These are phyloP conservation scores for Spea bombifrons DNA, from an alignment of 2,113 vertebrate species.

Conservation along the genomic window DNA sequence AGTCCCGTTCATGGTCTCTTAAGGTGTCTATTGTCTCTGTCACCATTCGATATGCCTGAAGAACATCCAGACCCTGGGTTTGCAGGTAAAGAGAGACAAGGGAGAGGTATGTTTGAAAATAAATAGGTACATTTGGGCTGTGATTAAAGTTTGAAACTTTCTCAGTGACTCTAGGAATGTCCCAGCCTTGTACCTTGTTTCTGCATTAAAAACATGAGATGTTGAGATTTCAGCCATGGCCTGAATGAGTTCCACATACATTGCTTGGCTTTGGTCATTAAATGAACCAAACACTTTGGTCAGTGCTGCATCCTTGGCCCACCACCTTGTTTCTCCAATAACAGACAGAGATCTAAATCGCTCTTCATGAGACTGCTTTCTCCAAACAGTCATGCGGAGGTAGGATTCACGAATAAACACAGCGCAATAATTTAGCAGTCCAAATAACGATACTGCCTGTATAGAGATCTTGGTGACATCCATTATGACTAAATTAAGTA, in stretches of 20 bases:
- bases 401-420: conserved; percentile 2
- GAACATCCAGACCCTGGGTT: no score
- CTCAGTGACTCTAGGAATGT: background rate
- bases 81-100: no score
- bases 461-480: conserved; percentile 15
- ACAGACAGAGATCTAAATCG: background rate
- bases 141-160: background rate
- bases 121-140: background rate
- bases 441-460: conserved; percentile 9
- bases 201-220: conserved; percentile 4
- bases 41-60: no score
- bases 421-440: background rate
- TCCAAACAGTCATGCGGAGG: background rate
- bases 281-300: conserved; percentile 1
- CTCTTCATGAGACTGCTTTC: background rate
- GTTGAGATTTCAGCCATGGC: background rate
- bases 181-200: conserved; percentile 16
- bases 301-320: background rate
- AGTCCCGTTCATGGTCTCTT: no score
- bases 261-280: background rate
- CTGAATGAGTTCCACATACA: background rate
- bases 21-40: no score
- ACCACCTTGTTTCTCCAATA: conserved; percentile 7
- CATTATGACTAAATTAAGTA: background rate
- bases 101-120: background rate